Conservation (phyloP, 2,888 invertebrate genomes). For the Gnatocerus cornutus region DNA sequence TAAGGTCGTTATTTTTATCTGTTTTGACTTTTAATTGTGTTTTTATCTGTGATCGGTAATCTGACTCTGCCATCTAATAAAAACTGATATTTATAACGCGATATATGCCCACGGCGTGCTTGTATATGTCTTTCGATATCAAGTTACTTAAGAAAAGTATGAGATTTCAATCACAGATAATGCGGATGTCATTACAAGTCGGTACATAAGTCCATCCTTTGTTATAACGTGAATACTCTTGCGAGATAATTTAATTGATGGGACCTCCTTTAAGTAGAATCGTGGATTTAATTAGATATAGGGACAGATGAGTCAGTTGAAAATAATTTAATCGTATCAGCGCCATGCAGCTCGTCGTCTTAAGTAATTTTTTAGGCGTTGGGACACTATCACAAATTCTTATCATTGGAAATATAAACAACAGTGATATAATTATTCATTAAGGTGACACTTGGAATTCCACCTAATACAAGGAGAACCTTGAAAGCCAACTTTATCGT, state of each 20-base stretch:
- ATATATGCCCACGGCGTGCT: conserved; percentile 37
- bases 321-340: conserved; percentile 48
- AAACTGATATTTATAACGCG: conserved; percentile 45
- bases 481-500: conserved; percentile 52
- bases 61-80: conserved; percentile 40
- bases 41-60: conserved; percentile 39
- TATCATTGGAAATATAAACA: conserved; percentile 56
- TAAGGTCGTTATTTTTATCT: conserved; percentile 21
- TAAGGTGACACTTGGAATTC: conserved; percentile 61
- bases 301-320: conserved; percentile 33
- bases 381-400: conserved; percentile 52
- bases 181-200: conserved; percentile 44
- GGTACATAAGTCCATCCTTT: conserved; percentile 42
- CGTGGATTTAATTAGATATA: conserved; percentile 39
- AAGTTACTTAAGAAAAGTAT: conserved; percentile 48
- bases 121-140: conserved; percentile 44
- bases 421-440: conserved; percentile 63
- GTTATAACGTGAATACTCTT: conserved; percentile 28
- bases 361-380: conserved; percentile 50
- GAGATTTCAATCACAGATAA: conserved; percentile 52
- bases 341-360: conserved; percentile 45
- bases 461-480: conserved; percentile 46
- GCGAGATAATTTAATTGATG: conserved; percentile 39
- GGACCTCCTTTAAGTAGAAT: conserved; percentile 31
- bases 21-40: conserved; percentile 42